A percentile compares a stretch with the other conserved stretches of the same genome.
phyloP scores from a whole-genome alignment of 2,113 vertebrate genomes.

The Carettochelys insculpta region DNA sequence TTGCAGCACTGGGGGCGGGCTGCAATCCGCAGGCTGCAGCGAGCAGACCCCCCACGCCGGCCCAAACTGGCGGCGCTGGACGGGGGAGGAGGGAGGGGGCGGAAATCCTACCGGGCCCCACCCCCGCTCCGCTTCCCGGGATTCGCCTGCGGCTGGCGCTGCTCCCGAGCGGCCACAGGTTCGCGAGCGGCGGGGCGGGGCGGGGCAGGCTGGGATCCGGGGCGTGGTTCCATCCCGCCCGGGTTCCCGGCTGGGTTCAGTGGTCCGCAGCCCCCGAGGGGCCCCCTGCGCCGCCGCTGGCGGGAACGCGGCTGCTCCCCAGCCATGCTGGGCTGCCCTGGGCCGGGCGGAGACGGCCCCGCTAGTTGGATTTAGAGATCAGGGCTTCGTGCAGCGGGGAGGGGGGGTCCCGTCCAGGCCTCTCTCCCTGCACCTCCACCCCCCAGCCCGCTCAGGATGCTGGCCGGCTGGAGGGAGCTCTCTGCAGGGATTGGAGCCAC shows the following conservation, averaged over 20 bases:
- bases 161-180: too few species aligned
- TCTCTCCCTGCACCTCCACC: neutral
- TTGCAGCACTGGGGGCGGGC: neutral
- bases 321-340: neutral
- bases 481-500: constrained; percentile 84
- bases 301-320: neutral
- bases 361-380: neutral
- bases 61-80: too few species aligned
- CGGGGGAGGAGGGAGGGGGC: too few species aligned
- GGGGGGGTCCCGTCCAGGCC: neutral
- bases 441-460: constrained; percentile 75
- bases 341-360: neutral
- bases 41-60: too few species aligned
- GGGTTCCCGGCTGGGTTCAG: too few species aligned
- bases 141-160: too few species aligned
- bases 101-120: too few species aligned
- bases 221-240: too few species aligned
- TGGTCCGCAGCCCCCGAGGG: too few species aligned
- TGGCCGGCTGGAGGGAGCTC: constrained; percentile 82
- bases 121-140: too few species aligned
- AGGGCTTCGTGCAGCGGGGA: neutral
- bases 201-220: too few species aligned
- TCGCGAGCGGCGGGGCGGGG: too few species aligned
- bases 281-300: neutral
- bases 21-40: neutral